phyloP scores from a whole-genome alignment of 2,113 vertebrate species.

The Melanerpes formicivorus region DNA sequence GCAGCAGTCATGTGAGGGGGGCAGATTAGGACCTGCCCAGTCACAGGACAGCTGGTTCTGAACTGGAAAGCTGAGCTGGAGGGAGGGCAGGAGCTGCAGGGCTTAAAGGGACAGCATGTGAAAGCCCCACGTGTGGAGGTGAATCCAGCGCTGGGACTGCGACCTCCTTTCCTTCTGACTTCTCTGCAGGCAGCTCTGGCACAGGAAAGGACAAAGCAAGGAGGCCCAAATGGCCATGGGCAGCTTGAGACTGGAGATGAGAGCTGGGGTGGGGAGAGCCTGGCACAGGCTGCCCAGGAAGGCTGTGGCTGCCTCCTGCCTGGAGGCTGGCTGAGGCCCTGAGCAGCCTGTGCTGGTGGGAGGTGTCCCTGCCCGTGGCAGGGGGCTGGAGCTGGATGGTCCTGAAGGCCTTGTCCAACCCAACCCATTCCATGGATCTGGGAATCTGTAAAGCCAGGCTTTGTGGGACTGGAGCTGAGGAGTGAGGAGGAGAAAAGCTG shows the following conservation, averaged over 20 bases:
- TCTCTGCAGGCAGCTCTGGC: not conserved
- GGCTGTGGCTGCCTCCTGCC: too few species aligned
- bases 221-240: not conserved
- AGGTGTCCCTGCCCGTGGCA: too few species aligned
- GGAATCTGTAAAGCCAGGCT: not conserved
- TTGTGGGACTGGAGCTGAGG: not conserved
- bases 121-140: not conserved
- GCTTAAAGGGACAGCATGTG: not conserved
- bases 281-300: too few species aligned
- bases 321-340: too few species aligned
- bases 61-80: not conserved
- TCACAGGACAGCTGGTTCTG: not conserved
- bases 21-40: not conserved
- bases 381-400: too few species aligned
- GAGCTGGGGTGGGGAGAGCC: too few species aligned
- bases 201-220: not conserved
- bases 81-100: accelerated
- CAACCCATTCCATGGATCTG: too few species aligned
- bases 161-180: not conserved
- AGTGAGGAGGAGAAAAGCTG: not conserved
- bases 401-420: too few species aligned
- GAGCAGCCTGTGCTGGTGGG: too few species aligned
- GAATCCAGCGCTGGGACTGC: accelerated
- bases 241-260: too few species aligned
- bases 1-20: not conserved